Percentiles rank a stretch among this genome's conserved stretches.
These are phyloP conservation scores for Octomys mimax DNA, from an alignment of 2,797 vertebrate genomes.

Conservation along the genomic window DNA sequence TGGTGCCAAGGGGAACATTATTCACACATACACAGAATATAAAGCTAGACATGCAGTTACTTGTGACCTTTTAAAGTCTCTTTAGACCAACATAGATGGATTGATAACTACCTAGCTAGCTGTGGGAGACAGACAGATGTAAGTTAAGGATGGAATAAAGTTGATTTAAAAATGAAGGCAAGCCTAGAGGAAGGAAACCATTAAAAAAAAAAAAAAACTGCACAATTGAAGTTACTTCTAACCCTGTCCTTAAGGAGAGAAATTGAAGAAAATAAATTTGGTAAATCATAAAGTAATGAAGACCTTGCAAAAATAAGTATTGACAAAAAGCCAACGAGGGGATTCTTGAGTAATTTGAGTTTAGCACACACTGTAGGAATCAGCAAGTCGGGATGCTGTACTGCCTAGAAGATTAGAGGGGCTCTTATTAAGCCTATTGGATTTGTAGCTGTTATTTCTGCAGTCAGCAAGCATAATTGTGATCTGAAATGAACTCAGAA, in stretches of 20 bases:
- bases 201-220: slow-evolving; percentile 56
- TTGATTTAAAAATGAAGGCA: slow-evolving; percentile 52
- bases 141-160: slow-evolving; percentile 10
- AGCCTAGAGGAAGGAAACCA: slow-evolving; percentile 27
- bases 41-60: background rate
- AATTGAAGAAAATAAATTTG: slow-evolving; percentile 88
- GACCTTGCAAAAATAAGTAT: slow-evolving; percentile 89
- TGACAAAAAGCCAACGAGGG: slow-evolving; percentile 86
- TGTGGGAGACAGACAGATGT: background rate
- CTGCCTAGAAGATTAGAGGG: slow-evolving; percentile 82
- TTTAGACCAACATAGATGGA: background rate
- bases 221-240: slow-evolving; percentile 70
- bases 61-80: slow-evolving; percentile 20
- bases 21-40: background rate
- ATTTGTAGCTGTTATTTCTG: slow-evolving; percentile 75
- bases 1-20: background rate
- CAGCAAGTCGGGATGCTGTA: slow-evolving; percentile 68
- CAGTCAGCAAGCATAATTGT: slow-evolving; percentile 45
- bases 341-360: slow-evolving; percentile 84
- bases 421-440: slow-evolving; percentile 66
- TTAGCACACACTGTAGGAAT: slow-evolving; percentile 72
- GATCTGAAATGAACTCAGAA: slow-evolving; percentile 49
- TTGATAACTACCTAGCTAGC: background rate
- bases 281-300: slow-evolving; percentile 90
- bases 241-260: slow-evolving; percentile 87